phyloP scores from a whole-genome alignment of 2,888 invertebrate genomes.

The Mechanitis messenoides region DNA sequence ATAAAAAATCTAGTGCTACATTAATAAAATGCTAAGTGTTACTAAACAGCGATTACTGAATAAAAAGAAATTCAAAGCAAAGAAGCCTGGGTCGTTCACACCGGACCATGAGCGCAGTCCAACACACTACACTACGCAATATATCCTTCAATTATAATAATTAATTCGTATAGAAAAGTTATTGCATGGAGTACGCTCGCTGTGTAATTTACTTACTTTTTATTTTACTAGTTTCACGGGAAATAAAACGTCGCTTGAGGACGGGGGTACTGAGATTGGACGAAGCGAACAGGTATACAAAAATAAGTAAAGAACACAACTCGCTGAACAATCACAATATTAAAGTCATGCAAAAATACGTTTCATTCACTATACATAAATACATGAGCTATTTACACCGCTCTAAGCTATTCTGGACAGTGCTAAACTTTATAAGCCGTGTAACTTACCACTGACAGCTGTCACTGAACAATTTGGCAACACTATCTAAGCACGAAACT shows the following conservation, averaged over 20 bases:
- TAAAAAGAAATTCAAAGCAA: neutral
- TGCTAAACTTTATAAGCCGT: constrained; percentile 13
- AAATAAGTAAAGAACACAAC: constrained; percentile 37
- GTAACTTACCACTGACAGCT: constrained; percentile 15
- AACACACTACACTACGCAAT: constrained; percentile 29
- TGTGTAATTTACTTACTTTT: constrained; percentile 30
- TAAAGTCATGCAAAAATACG: constrained; percentile 52
- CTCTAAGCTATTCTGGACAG: constrained; percentile 39
- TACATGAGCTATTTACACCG: constrained; percentile 43
- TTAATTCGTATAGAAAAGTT: constrained; percentile 47
- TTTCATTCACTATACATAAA: constrained; percentile 44
- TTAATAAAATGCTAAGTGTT: too few species aligned
- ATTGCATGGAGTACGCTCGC: constrained; percentile 40
- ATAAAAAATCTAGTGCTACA: constrained; percentile 3
- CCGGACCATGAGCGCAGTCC: constrained; percentile 14
- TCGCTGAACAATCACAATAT: constrained; percentile 29
- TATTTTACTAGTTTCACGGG: constrained; percentile 2
- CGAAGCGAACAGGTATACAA: constrained; percentile 22
- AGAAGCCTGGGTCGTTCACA: constrained; percentile 2
- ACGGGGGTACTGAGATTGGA: constrained; percentile 20
- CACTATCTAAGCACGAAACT: constrained; percentile 18
- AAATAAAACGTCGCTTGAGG: constrained; percentile 12
- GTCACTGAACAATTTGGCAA: constrained; percentile 23
- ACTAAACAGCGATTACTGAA: too few species aligned
- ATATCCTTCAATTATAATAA: constrained; percentile 24